Conservation (phyloP, 2,888 invertebrate species). For the Sphinx pinastri region DNA sequence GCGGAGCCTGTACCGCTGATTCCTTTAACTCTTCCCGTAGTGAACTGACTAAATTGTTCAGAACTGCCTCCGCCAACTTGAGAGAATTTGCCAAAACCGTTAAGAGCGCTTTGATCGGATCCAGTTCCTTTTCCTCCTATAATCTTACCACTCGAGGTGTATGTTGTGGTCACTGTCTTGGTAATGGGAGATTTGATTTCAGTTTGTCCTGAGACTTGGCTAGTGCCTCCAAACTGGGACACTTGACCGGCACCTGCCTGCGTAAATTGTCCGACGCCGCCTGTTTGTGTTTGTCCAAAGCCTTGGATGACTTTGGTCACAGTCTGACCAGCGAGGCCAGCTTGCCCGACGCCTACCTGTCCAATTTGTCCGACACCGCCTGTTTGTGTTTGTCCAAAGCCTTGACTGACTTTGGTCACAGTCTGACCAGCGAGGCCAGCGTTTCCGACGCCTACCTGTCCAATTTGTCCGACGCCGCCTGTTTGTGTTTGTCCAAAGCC, state of each 20-base stretch:
- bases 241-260: not conserved
- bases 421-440: not conserved
- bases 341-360: not conserved
- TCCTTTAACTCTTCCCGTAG: constrained; percentile 26
- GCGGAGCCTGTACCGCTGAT: not conserved
- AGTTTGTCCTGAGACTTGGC: not conserved
- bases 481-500: not conserved
- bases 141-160: not conserved
- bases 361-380: not conserved
- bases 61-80: constrained; percentile 20
- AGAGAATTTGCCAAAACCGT: constrained; percentile 28
- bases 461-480: not conserved
- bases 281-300: not conserved
- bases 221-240: not conserved
- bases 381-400: not conserved
- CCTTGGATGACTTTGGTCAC: not conserved
- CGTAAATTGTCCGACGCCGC: no score
- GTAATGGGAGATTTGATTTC: not conserved
- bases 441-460: not conserved
- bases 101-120: not conserved
- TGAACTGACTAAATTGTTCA: constrained; percentile 26
- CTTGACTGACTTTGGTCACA: not conserved
- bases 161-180: not conserved
- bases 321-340: not conserved
- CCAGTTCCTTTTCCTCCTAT: not conserved